Evolutionary conservation across 2,797 vertebrate genomes (phyloP).

Genomic region (Ceryle rudis): DNA sequence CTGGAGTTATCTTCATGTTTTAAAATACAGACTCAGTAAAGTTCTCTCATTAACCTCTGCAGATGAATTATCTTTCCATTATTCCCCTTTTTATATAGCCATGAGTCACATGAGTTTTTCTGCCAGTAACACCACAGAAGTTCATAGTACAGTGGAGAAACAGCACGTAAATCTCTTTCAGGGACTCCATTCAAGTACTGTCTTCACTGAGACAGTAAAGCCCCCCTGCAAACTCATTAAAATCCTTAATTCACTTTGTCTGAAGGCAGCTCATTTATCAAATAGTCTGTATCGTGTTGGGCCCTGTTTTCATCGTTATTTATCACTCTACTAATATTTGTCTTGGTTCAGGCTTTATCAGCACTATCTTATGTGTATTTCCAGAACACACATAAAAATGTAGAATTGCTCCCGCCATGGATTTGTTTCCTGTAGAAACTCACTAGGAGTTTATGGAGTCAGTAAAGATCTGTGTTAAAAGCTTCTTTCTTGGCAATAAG

Average conservation of each 20-base stretch:
- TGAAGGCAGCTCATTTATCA: neutral
- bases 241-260: neutral
- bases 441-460: neutral
- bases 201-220: neutral
- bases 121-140: neutral
- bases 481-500: neutral
- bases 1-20: neutral
- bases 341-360: neutral
- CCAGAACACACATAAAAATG: neutral
- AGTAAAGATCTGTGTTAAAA: neutral
- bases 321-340: neutral
- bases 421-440: neutral
- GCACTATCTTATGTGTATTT: neutral
- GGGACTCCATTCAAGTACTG: neutral
- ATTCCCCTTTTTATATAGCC: neutral
- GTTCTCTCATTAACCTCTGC: neutral
- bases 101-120: neutral
- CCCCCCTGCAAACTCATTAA: neutral
- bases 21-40: neutral
- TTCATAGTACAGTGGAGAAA: neutral
- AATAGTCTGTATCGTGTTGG: fast-evolving
- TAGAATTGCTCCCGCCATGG: neutral
- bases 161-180: neutral
- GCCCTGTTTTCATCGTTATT: neutral
- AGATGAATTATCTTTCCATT: neutral